phyloP scores from a whole-genome alignment of 2,797 vertebrate species.

The Helicolenus hilgendorfi region DNA sequence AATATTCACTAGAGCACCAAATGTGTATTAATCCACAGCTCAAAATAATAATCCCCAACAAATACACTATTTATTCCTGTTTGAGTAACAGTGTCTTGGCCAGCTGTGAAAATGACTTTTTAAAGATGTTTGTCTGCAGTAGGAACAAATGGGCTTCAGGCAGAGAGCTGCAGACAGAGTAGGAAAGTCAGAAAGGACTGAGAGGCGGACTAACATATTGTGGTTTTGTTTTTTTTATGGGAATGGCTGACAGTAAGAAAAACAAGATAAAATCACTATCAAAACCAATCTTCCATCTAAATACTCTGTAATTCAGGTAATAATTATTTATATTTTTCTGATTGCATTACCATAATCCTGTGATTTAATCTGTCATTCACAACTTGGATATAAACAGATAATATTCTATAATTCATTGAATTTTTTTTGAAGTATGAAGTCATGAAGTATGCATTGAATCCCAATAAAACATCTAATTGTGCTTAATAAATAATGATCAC shows the following conservation, averaged over 20 bases:
- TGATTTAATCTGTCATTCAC: not conserved
- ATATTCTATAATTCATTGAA: not conserved
- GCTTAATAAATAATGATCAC: not conserved
- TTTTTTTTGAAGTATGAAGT: not conserved
- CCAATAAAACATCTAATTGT: not conserved
- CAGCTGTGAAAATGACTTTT: not conserved
- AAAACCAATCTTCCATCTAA: not conserved
- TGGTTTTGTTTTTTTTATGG: not conserved
- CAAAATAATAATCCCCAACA: conserved; percentile 1
- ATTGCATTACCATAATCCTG: not conserved
- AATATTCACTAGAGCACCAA: not conserved
- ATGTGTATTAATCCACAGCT: not conserved
- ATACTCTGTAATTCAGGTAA: not conserved
- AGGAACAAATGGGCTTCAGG: not conserved
- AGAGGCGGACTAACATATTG: not conserved
- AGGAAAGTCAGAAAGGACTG: not conserved
- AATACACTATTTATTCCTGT: not conserved
- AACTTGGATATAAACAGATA: not conserved
- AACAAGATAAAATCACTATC: not conserved
- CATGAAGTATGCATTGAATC: not conserved
- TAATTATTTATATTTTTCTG: not conserved
- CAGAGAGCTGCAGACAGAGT: not conserved
- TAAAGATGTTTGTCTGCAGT: not conserved
- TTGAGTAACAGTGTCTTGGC: not conserved
- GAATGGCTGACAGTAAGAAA: not conserved